Conservation (phyloP, 2,888 invertebrate species). For the Tetragonula carbonaria region DNA sequence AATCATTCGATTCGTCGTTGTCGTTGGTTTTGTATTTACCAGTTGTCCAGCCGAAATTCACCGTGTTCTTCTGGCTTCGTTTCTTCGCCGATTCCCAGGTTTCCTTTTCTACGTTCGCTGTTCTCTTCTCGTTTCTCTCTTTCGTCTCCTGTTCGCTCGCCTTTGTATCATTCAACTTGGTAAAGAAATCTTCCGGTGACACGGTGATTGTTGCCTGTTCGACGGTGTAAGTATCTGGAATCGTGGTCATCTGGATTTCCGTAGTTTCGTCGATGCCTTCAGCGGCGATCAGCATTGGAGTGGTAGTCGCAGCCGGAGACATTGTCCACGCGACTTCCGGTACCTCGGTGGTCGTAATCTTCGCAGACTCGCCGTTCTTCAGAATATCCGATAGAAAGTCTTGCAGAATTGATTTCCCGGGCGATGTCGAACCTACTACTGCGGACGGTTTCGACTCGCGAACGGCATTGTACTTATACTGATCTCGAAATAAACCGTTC, state of each 20-base stretch:
- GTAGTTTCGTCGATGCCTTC: slow-evolving; percentile 34
- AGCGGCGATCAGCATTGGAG: slow-evolving; percentile 37
- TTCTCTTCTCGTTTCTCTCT: neutral
- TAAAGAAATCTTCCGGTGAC: neutral
- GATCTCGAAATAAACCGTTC: slow-evolving; percentile 75
- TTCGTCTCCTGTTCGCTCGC: neutral
- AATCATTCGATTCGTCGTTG: slow-evolving; percentile 13
- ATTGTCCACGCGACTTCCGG: slow-evolving; percentile 65
- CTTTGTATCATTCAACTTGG: neutral
- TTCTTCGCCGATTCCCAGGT: slow-evolving; percentile 7
- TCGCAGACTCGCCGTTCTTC: slow-evolving; percentile 59
- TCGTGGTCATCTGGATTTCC: slow-evolving; percentile 56
- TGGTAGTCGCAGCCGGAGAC: slow-evolving; percentile 51
- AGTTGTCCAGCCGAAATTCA: neutral
- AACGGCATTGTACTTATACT: slow-evolving; percentile 60
- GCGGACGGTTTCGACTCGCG: slow-evolving; percentile 46
- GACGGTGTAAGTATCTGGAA: slow-evolving; percentile 69
- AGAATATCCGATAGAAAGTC: slow-evolving; percentile 74
- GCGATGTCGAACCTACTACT: slow-evolving; percentile 19
- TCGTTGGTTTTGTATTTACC: slow-evolving; percentile 12
- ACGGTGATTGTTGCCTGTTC: slow-evolving; percentile 81
- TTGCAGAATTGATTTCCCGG: slow-evolving; percentile 67
- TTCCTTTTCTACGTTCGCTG: neutral
- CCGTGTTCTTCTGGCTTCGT: neutral
- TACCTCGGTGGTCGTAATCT: slow-evolving; percentile 59